Conservation (phyloP, 2,797 vertebrate species). For the Protosalanx chinensis region DNA sequence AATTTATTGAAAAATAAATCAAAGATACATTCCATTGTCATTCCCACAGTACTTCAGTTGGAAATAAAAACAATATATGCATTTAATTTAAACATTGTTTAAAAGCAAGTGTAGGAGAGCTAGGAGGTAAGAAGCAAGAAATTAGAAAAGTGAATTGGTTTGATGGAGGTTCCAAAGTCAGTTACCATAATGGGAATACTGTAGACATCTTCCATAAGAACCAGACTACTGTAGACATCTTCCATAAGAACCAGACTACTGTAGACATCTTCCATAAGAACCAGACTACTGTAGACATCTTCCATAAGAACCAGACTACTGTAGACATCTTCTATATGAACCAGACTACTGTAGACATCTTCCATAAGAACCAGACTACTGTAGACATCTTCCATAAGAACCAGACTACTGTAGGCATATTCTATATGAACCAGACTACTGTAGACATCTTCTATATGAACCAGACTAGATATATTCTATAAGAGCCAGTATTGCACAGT, state of each 20-base stretch:
- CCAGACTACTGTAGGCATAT: background rate
- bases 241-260: background rate
- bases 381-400: background rate
- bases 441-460: background rate
- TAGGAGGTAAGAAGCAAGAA: background rate
- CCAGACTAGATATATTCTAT: too few relatives aligned
- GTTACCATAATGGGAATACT: background rate
- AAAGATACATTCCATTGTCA: slow-evolving; percentile 24
- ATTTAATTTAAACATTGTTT: slow-evolving; percentile 18
- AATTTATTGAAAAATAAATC: slow-evolving; percentile 27
- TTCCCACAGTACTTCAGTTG: slow-evolving; percentile 21
- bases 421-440: background rate
- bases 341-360: background rate
- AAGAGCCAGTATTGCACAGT: slow-evolving; percentile 1
- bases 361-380: background rate
- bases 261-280: background rate
- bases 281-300: background rate
- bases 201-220: background rate
- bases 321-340: background rate
- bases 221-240: background rate
- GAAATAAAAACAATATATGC: slow-evolving; percentile 33
- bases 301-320: background rate
- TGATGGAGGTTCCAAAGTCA: background rate
- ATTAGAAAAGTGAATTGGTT: background rate
- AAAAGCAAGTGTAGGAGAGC: slow-evolving; percentile 14